A percentile compares a stretch with the other conserved stretches of the same genome.
Evolutionary conservation across 2,888 invertebrate genomes (phyloP).

Genomic region (Cephonodes hylas): DNA sequence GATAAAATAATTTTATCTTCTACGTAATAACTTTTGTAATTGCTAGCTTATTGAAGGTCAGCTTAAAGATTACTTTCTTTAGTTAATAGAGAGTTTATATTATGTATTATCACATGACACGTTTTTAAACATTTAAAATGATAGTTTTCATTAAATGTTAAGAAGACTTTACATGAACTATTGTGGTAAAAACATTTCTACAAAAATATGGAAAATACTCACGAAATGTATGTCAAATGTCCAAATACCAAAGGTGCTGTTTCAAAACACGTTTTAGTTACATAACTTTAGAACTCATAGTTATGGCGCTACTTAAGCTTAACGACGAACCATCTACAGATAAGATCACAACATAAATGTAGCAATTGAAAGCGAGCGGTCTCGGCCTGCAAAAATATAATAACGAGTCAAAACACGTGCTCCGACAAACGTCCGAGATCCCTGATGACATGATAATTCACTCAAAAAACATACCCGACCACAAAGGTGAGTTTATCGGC

Average conservation of each 20-base stretch:
- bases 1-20: too few relatives aligned
- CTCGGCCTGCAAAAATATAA: conserved; percentile 52
- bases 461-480: conserved; percentile 62
- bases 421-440: conserved; percentile 39
- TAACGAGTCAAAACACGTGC: conserved; percentile 74
- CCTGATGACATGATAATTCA: conserved; percentile 60
- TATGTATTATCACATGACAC: too few relatives aligned
- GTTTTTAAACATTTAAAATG: too few relatives aligned
- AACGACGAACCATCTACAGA: conserved; percentile 40
- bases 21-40: too few relatives aligned
- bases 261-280: conserved; percentile 12
- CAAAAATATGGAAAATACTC: not conserved
- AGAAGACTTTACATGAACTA: too few relatives aligned
- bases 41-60: too few relatives aligned
- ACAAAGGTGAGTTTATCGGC: conserved; percentile 73
- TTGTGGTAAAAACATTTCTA: too few relatives aligned
- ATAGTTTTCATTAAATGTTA: too few relatives aligned
- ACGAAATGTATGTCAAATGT: not conserved
- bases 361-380: conserved; percentile 54
- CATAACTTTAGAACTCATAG: conserved; percentile 21
- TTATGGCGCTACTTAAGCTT: conserved; percentile 43
- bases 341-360: conserved; percentile 46
- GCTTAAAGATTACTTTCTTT: too few relatives aligned
- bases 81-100: too few relatives aligned
- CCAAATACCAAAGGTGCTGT: not conserved